phyloP scores from a whole-genome alignment of 2,797 vertebrate genomes.

The Gymnodraco acuticeps region DNA sequence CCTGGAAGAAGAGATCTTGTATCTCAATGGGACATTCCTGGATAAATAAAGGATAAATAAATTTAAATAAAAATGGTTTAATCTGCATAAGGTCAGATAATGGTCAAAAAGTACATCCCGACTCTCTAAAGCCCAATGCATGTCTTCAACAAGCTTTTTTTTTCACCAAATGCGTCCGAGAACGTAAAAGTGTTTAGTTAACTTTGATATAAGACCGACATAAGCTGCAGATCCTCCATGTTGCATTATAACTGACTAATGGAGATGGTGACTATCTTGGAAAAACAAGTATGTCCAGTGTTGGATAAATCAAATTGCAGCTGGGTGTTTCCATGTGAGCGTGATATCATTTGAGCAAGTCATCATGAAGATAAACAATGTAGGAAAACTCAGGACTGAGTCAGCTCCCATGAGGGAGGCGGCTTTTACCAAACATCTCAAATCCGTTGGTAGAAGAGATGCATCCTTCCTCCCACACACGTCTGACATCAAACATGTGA shows the following conservation, averaged over 20 bases:
- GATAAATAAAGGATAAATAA: too few species aligned
- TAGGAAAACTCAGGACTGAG: neutral
- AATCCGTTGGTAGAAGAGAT: neutral
- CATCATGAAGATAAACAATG: neutral
- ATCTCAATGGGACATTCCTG: too few species aligned
- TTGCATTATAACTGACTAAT: too few species aligned
- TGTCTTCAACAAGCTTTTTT: too few species aligned
- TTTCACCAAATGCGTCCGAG: neutral
- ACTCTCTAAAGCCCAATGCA: too few species aligned
- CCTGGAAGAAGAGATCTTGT: too few species aligned
- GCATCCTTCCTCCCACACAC: neutral
- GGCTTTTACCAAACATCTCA: conserved; percentile 5
- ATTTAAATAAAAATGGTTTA: too few species aligned
- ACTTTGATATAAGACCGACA: too few species aligned
- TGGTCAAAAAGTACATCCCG: too few species aligned
- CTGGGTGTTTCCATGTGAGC: neutral
- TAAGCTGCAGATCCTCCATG: too few species aligned
- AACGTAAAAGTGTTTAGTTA: neutral
- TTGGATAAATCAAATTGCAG: neutral
- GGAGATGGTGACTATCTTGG: neutral
- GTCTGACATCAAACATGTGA: conserved; percentile 8
- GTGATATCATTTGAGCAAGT: neutral
- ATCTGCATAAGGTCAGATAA: too few species aligned
- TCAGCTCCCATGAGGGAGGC: neutral
- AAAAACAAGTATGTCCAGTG: neutral